Conservation (phyloP, 1,140 invertebrate species). For the Aporrectodea caliginosa region DNA sequence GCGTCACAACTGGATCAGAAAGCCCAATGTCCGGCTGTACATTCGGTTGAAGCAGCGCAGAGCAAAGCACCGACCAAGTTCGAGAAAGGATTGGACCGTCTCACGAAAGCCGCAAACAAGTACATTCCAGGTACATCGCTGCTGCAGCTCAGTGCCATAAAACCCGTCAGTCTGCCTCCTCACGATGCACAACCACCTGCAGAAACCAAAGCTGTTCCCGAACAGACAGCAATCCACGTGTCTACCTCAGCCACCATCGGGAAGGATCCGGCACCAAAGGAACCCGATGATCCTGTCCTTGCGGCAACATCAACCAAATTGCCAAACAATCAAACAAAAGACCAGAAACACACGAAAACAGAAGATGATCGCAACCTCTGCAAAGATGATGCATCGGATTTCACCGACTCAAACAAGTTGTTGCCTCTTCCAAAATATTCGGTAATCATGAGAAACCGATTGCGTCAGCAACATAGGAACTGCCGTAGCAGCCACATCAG, state of each 20-base stretch:
- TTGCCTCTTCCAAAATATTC: background rate
- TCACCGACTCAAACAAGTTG: background rate
- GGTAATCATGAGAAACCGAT: background rate
- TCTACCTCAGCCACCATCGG: background rate
- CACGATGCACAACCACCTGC: no score
- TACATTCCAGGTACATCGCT: background rate
- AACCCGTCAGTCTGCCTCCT: no score
- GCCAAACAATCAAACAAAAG: background rate
- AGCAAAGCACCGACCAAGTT: background rate
- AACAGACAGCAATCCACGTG: background rate
- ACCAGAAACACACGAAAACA: background rate
- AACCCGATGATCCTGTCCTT: background rate
- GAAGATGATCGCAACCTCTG: background rate
- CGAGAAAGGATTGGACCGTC: background rate
- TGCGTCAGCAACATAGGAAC: background rate
- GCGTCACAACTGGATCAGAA: background rate
- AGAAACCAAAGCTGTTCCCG: no score
- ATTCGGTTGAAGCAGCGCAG: background rate
- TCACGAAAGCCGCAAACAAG: background rate
- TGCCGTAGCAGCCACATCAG: background rate
- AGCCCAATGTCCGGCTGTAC: background rate
- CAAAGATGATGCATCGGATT: background rate
- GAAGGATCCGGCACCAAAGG: background rate
- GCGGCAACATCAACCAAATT: background rate
- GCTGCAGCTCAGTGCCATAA: no score